Evolutionary conservation across 2,888 invertebrate species (phyloP), one percentile per base, ranked within the genome.

Genomic region (Apamea monoglypha): DNA sequence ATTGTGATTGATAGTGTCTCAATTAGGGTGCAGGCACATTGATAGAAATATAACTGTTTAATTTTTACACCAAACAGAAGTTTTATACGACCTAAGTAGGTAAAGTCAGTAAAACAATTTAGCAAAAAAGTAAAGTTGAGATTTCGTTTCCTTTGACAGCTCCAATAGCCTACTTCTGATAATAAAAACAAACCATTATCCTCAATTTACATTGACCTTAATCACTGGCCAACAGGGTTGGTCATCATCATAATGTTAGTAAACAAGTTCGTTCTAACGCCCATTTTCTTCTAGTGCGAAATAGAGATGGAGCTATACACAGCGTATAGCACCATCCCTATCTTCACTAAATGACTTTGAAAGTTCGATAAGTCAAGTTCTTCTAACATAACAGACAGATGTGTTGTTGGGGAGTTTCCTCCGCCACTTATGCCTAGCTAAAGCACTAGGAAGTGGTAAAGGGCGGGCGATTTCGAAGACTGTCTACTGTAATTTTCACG

Each of bases 141-240:
- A 36, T 29, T 72, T 70, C 59, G 21, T 44, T 36, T 56, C 25
- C 10, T 56, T 6, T 78, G 68, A 83, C 68, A 78, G 59, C 56
- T 73, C 64, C 12, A 84, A 82, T 61, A 32, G 32, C 50, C 40
- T 8, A 44, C 56, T 59, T 72, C 25, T 12, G 16, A 64, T 56
- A 69, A 73, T 79, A 72, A 69, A 78, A 82, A 74, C 68, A 68
- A 69, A 64, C 53, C 84, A 84, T 74, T 84, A 59, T 79, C 74
- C 84, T 69, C 50, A 74, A 83, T 69, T 50, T 63, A 56, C 59
- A 44, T 59, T 53, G 84, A 74, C 84, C 79, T 83, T 83, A 84
- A 82, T 83, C 68, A 79, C 84, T 64, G 32, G n/a, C 56, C 32
- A 63, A 72, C 36, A 40, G 73, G 44, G 79, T 44, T 53, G 68